A percentile compares a stretch with the other conserved stretches of the same genome.
Evolutionary conservation across 2,797 vertebrate species (phyloP).

Genomic region (Eulemur mongoz): DNA sequence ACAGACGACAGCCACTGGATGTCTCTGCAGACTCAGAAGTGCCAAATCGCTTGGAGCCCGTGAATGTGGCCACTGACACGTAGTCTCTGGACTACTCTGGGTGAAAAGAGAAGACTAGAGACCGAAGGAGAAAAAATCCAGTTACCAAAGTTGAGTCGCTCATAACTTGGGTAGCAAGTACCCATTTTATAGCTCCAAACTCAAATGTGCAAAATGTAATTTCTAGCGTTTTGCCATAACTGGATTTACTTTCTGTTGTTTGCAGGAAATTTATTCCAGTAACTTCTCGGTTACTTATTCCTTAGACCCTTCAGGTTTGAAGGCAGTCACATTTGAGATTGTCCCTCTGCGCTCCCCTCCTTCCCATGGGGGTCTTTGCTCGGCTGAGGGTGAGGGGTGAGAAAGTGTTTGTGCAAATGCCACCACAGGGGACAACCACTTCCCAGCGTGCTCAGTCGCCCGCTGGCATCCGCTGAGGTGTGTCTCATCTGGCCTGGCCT

Average conservation of each 20-base stretch:
- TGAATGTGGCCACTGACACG: fast-evolving
- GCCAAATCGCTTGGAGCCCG: background rate
- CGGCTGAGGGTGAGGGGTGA: background rate
- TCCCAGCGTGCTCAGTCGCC: background rate
- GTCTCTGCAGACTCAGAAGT: background rate
- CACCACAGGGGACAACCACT: fast-evolving
- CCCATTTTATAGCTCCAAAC: background rate
- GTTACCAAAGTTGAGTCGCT: background rate
- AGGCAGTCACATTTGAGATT: background rate
- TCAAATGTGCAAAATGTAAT: background rate
- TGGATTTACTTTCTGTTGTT: background rate
- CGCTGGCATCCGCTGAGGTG: background rate
- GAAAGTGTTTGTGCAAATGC: background rate
- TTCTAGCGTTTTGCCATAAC: background rate
- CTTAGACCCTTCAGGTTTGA: background rate
- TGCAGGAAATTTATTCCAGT: background rate
- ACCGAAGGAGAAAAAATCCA: background rate
- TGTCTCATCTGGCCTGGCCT: background rate
- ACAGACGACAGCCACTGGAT: background rate
- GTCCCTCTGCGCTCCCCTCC: background rate
- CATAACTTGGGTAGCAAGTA: background rate
- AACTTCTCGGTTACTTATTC: background rate
- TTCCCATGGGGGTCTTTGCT: background rate
- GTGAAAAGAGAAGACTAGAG: background rate
- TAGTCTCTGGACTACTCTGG: background rate